Percentiles rank a stretch among this genome's conserved stretches.
Evolutionary conservation across 2,797 vertebrate species (phyloP).

Genomic region (Acanthurus lineatus): DNA sequence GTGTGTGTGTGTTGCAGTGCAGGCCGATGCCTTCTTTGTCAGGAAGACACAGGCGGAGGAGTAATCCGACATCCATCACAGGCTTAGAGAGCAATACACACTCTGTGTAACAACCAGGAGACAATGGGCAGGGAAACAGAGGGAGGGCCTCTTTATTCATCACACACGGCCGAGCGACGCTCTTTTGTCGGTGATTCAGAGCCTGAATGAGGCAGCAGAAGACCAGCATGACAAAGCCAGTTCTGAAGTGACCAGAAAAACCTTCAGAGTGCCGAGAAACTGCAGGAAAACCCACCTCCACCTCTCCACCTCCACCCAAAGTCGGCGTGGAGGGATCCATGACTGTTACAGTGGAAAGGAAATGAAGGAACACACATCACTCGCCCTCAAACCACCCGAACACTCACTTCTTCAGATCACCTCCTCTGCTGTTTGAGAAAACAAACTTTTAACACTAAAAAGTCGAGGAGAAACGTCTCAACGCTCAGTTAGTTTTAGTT

Average conservation of each 20-base stretch:
- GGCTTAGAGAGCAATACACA: conserved; percentile 79
- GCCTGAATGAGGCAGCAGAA: conserved; percentile 70
- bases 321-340: too few relatives aligned
- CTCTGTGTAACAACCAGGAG: conserved; percentile 75
- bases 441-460: too few relatives aligned
- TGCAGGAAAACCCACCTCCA: too few relatives aligned
- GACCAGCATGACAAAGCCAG: conserved; percentile 72
- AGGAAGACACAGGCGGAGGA: conserved; percentile 71
- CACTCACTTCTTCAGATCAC: too few relatives aligned
- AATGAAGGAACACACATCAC: too few relatives aligned
- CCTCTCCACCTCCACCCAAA: too few relatives aligned
- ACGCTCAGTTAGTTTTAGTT: too few relatives aligned
- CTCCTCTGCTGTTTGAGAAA: too few relatives aligned
- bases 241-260: conserved; percentile 64
- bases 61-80: conserved; percentile 86
- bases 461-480: too few relatives aligned
- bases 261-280: conserved; percentile 14
- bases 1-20: conserved; percentile 59
- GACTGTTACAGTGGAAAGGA: too few relatives aligned
- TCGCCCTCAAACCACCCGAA: too few relatives aligned
- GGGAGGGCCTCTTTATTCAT: conserved; percentile 80
- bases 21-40: conserved; percentile 75
- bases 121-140: conserved; percentile 78
- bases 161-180: conserved; percentile 47
- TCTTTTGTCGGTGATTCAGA: conserved; percentile 74